These are phyloP conservation scores for Lysandra bellargus DNA, from an alignment of 2,888 invertebrate species.

Conservation along the genomic window DNA sequence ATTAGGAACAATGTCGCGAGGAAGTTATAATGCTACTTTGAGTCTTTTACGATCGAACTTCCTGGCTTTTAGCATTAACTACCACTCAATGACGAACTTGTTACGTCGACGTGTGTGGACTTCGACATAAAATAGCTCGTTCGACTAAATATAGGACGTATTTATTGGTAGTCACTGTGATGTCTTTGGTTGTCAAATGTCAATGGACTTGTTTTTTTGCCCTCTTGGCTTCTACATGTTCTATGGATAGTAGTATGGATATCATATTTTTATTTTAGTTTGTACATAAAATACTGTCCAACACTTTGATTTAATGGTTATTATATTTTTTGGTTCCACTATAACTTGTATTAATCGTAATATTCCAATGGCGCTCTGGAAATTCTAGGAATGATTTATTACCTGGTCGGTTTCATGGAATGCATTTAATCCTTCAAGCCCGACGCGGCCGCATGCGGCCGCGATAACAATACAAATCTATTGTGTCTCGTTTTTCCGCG, in stretches of 20 bases:
- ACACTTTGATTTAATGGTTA: background rate
- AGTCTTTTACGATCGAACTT: constrained; percentile 28
- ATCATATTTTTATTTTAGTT: background rate
- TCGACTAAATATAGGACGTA: constrained; percentile 1
- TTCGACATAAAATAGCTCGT: constrained; percentile 13
- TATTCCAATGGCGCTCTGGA: background rate
- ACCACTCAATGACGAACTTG: constrained; percentile 25
- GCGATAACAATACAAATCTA: too few relatives aligned
- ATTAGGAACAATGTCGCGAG: constrained; percentile 27
- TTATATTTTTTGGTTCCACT: background rate
- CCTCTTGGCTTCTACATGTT: background rate
- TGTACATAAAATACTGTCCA: background rate
- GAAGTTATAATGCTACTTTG: constrained; percentile 31
- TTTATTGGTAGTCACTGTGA: background rate
- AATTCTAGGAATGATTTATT: constrained; percentile 3
- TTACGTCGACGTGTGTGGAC: constrained; percentile 16
- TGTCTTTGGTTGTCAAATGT: background rate
- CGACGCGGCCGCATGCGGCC: too few relatives aligned
- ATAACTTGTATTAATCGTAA: background rate
- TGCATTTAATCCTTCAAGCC: too few relatives aligned
- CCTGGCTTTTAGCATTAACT: constrained; percentile 26
- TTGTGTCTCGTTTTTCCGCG: too few relatives aligned
- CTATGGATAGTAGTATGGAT: background rate
- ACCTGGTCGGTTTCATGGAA: constrained; percentile 4
- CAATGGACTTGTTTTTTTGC: background rate